Conservation (phyloP, 2,113 vertebrate species). For the Daphoenositta chrysoptera region DNA sequence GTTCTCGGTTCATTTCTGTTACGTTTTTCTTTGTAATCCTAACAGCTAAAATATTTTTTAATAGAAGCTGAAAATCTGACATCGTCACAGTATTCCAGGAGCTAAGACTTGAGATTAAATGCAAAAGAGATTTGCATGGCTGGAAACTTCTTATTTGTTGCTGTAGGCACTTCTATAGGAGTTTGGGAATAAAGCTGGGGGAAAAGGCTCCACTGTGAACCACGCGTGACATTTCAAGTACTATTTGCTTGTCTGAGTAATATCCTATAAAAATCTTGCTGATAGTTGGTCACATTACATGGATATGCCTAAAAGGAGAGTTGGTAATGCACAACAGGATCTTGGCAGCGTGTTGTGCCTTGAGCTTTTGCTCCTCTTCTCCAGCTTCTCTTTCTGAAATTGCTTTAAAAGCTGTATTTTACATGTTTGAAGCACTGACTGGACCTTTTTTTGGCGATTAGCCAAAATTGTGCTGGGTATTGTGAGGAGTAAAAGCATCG, state of each 20-base stretch:
- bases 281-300: neutral
- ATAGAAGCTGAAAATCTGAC: neutral
- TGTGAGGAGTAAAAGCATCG: neutral
- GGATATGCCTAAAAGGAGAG: neutral
- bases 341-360: neutral
- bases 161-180: neutral
- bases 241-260: neutral
- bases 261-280: neutral
- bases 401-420: neutral
- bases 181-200: neutral
- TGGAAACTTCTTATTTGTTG: neutral
- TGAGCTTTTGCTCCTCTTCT: neutral
- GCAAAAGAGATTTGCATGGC: neutral
- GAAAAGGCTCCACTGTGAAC: neutral
- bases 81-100: neutral
- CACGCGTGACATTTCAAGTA: neutral
- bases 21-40: neutral
- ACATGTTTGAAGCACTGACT: neutral
- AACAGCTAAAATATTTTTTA: neutral
- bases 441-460: neutral
- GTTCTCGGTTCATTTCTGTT: neutral
- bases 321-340: neutral
- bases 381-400: neutral
- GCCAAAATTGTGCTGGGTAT: neutral
- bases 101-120: neutral